Percentiles rank a stretch among this genome's conserved stretches.
Evolutionary conservation across 1,140 invertebrate species (phyloP).

Genomic region (Ctenoplectra terminalis): DNA sequence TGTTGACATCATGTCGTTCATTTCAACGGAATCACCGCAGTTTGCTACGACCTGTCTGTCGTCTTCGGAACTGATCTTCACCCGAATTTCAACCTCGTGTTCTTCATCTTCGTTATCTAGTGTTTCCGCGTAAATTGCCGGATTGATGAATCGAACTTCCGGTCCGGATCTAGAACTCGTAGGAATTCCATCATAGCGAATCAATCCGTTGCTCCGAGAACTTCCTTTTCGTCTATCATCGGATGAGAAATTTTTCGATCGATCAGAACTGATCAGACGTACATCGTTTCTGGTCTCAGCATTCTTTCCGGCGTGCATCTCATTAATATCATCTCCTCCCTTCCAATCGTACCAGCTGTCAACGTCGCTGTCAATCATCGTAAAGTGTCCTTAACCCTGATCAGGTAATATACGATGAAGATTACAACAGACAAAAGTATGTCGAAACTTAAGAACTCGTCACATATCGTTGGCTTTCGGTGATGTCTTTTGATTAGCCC

Average conservation of each 20-base stretch:
- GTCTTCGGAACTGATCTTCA: conserved; percentile 11
- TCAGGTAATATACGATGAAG: conserved; percentile 12
- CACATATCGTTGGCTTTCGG: conserved; percentile 37
- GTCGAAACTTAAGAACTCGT: conserved; percentile 10
- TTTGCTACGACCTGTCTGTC: conserved; percentile 1
- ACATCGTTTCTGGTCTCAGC: background rate
- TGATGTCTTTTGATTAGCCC: background rate
- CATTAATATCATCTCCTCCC: conserved; percentile 13
- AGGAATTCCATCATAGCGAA: background rate
- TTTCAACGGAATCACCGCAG: conserved; percentile 12
- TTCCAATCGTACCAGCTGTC: conserved; percentile 59
- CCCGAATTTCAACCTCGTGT: conserved; percentile 4
- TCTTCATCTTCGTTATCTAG: conserved; percentile 34
- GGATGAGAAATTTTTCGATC: background rate
- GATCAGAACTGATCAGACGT: background rate
- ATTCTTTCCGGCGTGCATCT: background rate
- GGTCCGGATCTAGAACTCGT: conserved; percentile 48
- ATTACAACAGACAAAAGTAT: conserved; percentile 29
- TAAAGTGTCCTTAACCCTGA: conserved; percentile 28
- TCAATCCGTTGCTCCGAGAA: background rate
- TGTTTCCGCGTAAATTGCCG: conserved; percentile 68
- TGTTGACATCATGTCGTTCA: conserved; percentile 8
- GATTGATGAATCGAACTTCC: conserved; percentile 68
- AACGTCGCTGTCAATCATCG: conserved; percentile 65
- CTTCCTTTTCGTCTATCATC: background rate